Evolutionary conservation across 2,797 vertebrate genomes (phyloP).

Genomic region (Siniperca undulata): DNA sequence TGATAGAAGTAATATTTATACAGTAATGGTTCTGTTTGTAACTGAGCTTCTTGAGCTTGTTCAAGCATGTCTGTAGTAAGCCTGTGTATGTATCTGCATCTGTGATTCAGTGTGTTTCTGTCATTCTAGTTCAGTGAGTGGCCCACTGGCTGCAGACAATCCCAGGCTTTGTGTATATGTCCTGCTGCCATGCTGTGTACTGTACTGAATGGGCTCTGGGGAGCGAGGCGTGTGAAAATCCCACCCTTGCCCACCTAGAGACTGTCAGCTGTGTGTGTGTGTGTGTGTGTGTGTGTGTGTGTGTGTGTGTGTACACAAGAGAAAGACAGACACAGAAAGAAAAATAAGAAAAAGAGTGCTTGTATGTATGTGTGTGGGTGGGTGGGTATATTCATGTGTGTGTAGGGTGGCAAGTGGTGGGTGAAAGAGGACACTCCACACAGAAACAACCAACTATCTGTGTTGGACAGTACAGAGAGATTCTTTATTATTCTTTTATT

Average conservation of each 20-base stretch:
- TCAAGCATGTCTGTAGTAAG: slow-evolving; percentile 40
- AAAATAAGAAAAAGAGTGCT: not conserved
- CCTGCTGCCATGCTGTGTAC: slow-evolving; percentile 81
- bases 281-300: slow-evolving; percentile 35
- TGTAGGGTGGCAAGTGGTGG: slow-evolving; percentile 57
- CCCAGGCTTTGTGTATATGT: slow-evolving; percentile 74
- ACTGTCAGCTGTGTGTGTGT: slow-evolving; percentile 64
- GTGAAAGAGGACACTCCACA: slow-evolving; percentile 55
- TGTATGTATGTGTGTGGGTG: slow-evolving; percentile 5
- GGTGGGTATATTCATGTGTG: slow-evolving; percentile 20
- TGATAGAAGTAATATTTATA: slow-evolving; percentile 41
- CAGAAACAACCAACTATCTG: slow-evolving; percentile 59
- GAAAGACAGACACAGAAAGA: slow-evolving; percentile 23
- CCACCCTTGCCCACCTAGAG: slow-evolving; percentile 79
- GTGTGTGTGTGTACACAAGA: slow-evolving; percentile 26
- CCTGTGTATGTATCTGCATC: slow-evolving; percentile 64
- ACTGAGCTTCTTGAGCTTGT: not conserved
- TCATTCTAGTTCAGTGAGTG: slow-evolving; percentile 72
- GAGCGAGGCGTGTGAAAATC: slow-evolving; percentile 85
- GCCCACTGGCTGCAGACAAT: slow-evolving; percentile 77
- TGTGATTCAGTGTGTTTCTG: slow-evolving; percentile 70
- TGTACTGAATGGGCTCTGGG: slow-evolving; percentile 83
- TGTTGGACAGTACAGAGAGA: slow-evolving; percentile 65
- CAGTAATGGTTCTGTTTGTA: slow-evolving; percentile 1
- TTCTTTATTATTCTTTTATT: slow-evolving; percentile 76